Evolutionary conservation across 2,888 invertebrate species (phyloP), one percentile per base, ranked within the genome.

Genomic region (Automeris io): DNA sequence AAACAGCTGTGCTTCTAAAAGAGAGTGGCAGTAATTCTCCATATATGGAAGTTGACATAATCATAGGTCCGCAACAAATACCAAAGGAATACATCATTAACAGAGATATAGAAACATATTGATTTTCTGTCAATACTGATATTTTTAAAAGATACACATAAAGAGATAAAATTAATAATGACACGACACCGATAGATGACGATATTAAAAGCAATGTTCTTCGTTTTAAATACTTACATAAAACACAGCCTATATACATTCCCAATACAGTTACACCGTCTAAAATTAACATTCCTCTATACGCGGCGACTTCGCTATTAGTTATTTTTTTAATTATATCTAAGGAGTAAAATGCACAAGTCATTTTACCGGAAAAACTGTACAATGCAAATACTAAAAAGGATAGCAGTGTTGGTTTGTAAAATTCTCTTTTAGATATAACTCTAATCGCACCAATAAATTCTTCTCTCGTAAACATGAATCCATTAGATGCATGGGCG

Each of bases 281-380:
- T 25, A 73, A 45, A 19, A 69, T 58, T n/a, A 72, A 38, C 65
- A 74, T 69, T 1, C 52, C 58, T 0, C 40, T 50, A 9, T 72
- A 72, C 0, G 71, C 70, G 0, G 57, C 52, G 0, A 43, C 35
- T 42, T 69, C 64, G 18, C 42, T 55, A 0, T 40, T 36, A 0
- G 64, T 68, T 16, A 71, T 64, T 35, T 58, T 61, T 33, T 61
- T 68, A 12, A 69, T 46, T 21, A 72, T 60, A 40, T 72, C 71
- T 18, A 70, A 45, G 4, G 62, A 64, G 22, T 66, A 73, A 0
- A 68, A 38, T 2, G 57, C 48, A 39, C 52, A 65, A 0, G 65
- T 51, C 4, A 64, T 34, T 46, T 73, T 73, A 0, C 72, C 72
- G 5, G 57, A 54, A 3, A 46, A 53, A 18, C 53, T n/a, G 24